Evolutionary conservation across 2,113 vertebrate species (phyloP), one percentile per base, ranked within the genome.

Genomic region (Formicarius rufipectus): DNA sequence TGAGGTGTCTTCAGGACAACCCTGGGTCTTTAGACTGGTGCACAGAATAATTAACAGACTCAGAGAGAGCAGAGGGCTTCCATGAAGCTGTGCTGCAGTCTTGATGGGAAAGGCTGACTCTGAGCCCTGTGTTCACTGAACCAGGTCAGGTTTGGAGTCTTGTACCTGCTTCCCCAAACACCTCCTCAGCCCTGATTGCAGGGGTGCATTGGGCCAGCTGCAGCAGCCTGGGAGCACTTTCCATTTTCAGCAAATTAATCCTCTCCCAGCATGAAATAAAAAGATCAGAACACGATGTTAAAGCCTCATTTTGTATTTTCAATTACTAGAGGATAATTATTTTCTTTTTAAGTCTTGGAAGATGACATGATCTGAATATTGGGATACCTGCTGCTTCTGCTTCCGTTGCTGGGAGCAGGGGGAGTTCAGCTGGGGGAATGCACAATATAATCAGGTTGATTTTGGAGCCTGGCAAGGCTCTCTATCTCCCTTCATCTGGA

Each of bases 271-370:
- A 37, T 82, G 95, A 92, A 92, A 94, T 78, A 78, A 95, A 95
- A 93, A 95, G 95, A 93, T 93, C 76, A 93, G 96, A 87, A 93
- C 93, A 93, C 3, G 64, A 89, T 73, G 87, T 94, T 94, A 89
- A 97, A 86, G n/a, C 87, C 93, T 96, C 89, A 95, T 95, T 95
- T 90, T 92, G 89, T 93, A 30, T 89, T 95, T 96, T 95, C 95
- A 97, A 92, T 96, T 96, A 95, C 91, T 25, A 44, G 52, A 47
- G 84, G 91, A 84, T 92, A 97, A 95, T 96, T 97, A 95, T 97
- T 96, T 95, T 96, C 90, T 90, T 95, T 92, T 95, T 71, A 92
- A 95, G 79, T 71, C 80, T 84, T 59, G 86, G 60, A 95, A 95
- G 93, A 88, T 92, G 91, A 95, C 93, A 92, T 40, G 91, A 95